phyloP scores from a whole-genome alignment of 1,140 invertebrate genomes.

The Microplitis demolitor region DNA sequence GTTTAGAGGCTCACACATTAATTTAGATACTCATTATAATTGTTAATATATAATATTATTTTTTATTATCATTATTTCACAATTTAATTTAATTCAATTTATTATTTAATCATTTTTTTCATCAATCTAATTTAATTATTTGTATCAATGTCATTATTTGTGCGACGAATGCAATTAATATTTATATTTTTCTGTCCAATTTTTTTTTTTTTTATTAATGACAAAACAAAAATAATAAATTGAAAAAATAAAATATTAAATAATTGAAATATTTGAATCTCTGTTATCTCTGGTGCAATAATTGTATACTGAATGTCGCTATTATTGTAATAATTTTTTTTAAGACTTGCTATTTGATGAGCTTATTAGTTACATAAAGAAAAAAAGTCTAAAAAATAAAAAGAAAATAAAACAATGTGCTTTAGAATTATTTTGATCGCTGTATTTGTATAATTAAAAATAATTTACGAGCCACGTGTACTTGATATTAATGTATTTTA shows the following conservation, averaged over 20 bases:
- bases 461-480: constrained; percentile 34
- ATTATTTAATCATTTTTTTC: too few relatives aligned
- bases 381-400: not conserved
- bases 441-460: constrained; percentile 3
- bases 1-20: constrained; percentile 33
- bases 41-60: too few relatives aligned
- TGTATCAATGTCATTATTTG: too few relatives aligned
- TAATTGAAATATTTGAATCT: not conserved
- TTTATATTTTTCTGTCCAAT: too few relatives aligned
- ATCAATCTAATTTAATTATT: too few relatives aligned
- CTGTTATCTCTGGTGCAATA: constrained; percentile 3
- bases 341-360: not conserved
- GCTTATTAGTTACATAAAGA: not conserved
- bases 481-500: constrained; percentile 21
- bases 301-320: not conserved
- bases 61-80: too few relatives aligned
- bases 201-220: too few relatives aligned
- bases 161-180: too few relatives aligned
- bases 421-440: constrained; percentile 23
- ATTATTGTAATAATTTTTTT: not conserved
- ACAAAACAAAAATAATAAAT: not conserved
- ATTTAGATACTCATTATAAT: constrained; percentile 15
- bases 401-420: constrained; percentile 9
- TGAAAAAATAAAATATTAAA: not conserved
- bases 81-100: too few relatives aligned